Evolutionary conservation across 2,888 invertebrate genomes (phyloP).

Genomic region (Sesamia inferens): DNA sequence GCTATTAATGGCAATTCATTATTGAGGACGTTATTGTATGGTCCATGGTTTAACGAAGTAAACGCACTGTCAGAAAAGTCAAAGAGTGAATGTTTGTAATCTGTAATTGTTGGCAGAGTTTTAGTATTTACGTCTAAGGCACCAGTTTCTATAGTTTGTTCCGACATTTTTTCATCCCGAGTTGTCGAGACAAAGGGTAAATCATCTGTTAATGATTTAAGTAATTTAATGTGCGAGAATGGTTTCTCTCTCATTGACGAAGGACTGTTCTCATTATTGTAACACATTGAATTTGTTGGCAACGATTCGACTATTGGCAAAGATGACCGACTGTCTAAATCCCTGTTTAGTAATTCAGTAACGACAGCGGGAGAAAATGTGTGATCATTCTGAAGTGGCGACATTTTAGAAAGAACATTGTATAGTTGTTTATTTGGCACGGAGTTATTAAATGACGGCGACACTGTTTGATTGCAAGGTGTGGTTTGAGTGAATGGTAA

Average conservation of each 20-base stretch:
- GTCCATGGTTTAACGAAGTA: slow-evolving; percentile 1
- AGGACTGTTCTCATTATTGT: slow-evolving; percentile 41
- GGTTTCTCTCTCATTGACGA: slow-evolving; percentile 23
- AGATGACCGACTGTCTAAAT: slow-evolving; percentile 26
- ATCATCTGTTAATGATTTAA: slow-evolving; percentile 12
- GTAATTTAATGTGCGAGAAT: not conserved
- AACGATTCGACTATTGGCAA: slow-evolving; percentile 33
- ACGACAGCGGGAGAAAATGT: slow-evolving; percentile 7
- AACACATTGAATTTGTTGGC: slow-evolving; percentile 53
- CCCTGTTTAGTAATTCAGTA: slow-evolving; percentile 28
- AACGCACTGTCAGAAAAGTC: slow-evolving; percentile 17
- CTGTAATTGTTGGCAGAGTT: not conserved
- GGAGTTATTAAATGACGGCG: not conserved
- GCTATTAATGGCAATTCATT: slow-evolving; percentile 35
- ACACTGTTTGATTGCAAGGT: slow-evolving; percentile 6
- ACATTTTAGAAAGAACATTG: slow-evolving; percentile 24
- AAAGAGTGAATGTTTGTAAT: slow-evolving; percentile 32
- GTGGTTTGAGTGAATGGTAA: slow-evolving; percentile 17
- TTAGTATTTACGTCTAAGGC: not conserved
- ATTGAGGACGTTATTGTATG: slow-evolving; percentile 2
- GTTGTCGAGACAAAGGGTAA: not conserved
- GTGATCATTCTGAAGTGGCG: slow-evolving; percentile 24
- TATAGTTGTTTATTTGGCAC: slow-evolving; percentile 14
- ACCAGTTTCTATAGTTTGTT: not conserved
- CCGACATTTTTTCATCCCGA: not conserved